Evolutionary conservation across 2,113 vertebrate species (phyloP), one percentile per base, ranked within the genome.

Genomic region (Seriola aureovittata): DNA sequence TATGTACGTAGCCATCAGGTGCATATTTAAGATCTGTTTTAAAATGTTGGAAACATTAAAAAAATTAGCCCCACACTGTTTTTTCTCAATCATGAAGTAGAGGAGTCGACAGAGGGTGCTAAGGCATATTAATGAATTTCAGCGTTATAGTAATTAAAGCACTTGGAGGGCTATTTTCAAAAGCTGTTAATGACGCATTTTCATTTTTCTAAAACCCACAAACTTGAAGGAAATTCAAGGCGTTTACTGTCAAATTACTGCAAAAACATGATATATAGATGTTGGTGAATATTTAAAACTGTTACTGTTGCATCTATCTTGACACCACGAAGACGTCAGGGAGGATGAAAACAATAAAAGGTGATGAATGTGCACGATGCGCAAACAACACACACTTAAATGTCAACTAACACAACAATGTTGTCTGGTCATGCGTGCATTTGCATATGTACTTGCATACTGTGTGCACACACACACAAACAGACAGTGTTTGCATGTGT

Each of bases 141-240:
- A 44, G 16, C 5, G 32, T 19, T 69, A 29, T 29, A 38, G 69
- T 57, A 42, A 66, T 78, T 74, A 50, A 63, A 69, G 36, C 1
- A 42, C 65, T 78, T 82, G 44, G 46, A 9, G n/a, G 63, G 52
- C 70, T 23, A 16, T 57, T 72, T 79, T 25, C 14, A 65, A 77
- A 70, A 75, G 65, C 72, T 57, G 25, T 46, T 73, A 50, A 42
- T 7, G 23, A 84, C 32, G 40, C 62, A 60, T 59, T 85, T 77
- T 8, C 36, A 55, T 29, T 81, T 87, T 76, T 77, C 42, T 23
- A 57, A 87, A 78, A 82, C 14, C 17, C 25, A 59, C 65, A 81
- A 70, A 84, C 40, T 23, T 29, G 29, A 29, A 70, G 68, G 59
- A 63, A 79, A 60, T 52, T 59, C 8, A 23, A 77, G 46, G 57